These are phyloP conservation scores for Chamaedrilus cognettii DNA, from an alignment of 2,888 invertebrate species.

Conservation along the genomic window DNA sequence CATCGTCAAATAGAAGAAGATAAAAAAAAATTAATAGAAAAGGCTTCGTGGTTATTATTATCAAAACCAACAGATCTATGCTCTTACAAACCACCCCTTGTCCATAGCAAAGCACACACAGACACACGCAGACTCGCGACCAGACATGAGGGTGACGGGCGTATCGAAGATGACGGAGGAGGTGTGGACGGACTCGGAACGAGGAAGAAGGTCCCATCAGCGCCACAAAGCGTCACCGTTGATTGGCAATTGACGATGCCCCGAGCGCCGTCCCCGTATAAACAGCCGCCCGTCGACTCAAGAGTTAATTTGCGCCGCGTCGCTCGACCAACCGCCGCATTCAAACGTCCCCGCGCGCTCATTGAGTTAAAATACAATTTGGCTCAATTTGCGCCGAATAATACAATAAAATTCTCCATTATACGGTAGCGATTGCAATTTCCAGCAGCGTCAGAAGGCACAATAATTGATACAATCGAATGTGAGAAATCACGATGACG, in stretches of 20 bases:
- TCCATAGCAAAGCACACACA: conserved; percentile 10
- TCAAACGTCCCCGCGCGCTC: no score
- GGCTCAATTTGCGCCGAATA: conserved; percentile 5
- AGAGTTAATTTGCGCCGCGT: conserved; percentile 2
- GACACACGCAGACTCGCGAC: conserved; percentile 4
- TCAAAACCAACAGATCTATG: conserved; percentile 2
- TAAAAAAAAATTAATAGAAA: neutral
- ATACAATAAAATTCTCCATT: conserved; percentile 7
- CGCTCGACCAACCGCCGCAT: conserved; percentile 5
- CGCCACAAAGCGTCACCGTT: no score
- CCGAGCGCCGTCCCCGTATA: neutral
- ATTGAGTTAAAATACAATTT: conserved; percentile 14
- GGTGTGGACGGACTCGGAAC: neutral
- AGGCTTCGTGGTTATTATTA: no score
- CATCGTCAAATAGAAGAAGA: neutral
- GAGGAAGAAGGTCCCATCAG: neutral
- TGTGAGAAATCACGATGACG: neutral
- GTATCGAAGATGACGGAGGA: no score
- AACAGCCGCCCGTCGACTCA: neutral
- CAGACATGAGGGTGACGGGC: no score
- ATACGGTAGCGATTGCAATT: neutral
- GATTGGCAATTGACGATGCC: neutral
- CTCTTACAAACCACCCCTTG: conserved; percentile 8
- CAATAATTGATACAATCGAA: conserved; percentile 1
- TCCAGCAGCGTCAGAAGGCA: neutral